phyloP scores from a whole-genome alignment of 1,140 invertebrate genomes.

The roundworm (Caenorhabditis elegans) region DNA sequence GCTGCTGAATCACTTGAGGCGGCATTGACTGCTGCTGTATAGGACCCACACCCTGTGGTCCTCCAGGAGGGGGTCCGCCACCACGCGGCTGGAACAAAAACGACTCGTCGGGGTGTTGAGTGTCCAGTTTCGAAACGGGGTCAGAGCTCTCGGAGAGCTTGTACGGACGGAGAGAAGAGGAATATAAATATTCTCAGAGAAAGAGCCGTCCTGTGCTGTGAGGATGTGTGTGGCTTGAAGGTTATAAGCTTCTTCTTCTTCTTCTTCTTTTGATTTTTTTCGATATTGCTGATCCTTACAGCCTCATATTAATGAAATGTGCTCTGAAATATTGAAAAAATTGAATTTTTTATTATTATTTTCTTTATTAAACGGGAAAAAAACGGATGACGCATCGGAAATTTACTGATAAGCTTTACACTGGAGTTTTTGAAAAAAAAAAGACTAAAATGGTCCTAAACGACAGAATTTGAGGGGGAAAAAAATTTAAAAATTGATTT shows the following conservation, averaged over 20 bases:
- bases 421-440: neutral
- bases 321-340: neutral
- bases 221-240: too few species aligned
- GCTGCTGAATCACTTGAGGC: neutral
- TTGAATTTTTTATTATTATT: neutral
- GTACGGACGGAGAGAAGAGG: too few species aligned
- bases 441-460: neutral
- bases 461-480: too few species aligned
- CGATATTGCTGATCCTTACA: too few species aligned
- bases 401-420: neutral
- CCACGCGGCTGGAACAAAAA: slow-evolving; percentile 6
- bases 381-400: neutral
- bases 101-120: neutral
- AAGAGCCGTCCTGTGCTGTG: too few species aligned
- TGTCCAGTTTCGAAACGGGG: neutral
- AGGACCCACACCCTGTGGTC: too few species aligned
- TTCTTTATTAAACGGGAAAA: neutral
- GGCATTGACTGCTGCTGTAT: neutral
- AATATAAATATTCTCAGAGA: too few species aligned
- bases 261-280: too few species aligned
- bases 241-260: too few species aligned
- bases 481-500: too few species aligned
- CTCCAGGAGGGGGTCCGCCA: neutral
- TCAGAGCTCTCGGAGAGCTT: too few species aligned
- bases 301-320: too few species aligned